Conservation (phyloP, 2,797 vertebrate genomes). For the Sebastes dallii region DNA sequence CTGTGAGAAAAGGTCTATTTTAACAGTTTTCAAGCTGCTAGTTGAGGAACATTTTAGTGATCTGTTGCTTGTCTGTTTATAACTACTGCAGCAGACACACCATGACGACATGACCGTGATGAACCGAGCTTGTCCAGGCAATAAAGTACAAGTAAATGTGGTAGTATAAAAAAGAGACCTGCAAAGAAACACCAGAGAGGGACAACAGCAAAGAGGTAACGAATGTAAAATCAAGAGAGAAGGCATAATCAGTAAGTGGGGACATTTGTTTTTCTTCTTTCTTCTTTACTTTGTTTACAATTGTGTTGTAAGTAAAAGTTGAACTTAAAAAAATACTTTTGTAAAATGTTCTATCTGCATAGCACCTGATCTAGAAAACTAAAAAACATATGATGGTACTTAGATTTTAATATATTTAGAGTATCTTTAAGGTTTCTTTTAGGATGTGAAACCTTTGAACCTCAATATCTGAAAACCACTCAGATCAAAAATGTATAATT, state of each 20-base stretch:
- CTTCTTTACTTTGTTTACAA: too few species aligned
- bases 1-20: background rate
- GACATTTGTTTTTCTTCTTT: too few species aligned
- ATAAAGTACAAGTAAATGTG: too few species aligned
- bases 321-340: too few species aligned
- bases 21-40: background rate
- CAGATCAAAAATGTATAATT: background rate
- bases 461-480: background rate
- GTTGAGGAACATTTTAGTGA: background rate
- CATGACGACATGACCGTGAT: background rate
- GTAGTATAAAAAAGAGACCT: too few species aligned
- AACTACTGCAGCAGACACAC: background rate
- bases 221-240: background rate
- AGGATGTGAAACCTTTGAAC: background rate
- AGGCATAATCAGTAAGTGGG: too few species aligned
- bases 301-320: too few species aligned
- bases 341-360: background rate
- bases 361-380: background rate
- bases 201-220: too few species aligned
- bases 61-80: background rate
- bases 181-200: too few species aligned
- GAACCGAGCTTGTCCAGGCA: background rate
- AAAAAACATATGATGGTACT: background rate
- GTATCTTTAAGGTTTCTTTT: background rate
- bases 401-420: background rate